Conservation (phyloP, 1,140 invertebrate genomes). For the Pseudomyrmex flavicornis region DNA sequence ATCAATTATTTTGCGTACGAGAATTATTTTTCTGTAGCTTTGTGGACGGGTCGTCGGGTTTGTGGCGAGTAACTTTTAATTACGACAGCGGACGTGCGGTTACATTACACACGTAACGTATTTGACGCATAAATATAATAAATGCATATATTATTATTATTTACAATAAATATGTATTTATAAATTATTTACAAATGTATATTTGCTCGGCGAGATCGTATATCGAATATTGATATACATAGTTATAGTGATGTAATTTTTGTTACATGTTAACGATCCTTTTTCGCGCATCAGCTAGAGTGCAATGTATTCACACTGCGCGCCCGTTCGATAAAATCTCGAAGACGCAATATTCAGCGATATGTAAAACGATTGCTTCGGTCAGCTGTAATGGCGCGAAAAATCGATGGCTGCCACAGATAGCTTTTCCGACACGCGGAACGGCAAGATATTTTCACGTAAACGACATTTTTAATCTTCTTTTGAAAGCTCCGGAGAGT, state of each 20-base stretch:
- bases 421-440: constrained; percentile 10
- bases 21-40: not conserved
- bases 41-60: no score
- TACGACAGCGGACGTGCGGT: no score
- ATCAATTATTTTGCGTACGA: not conserved
- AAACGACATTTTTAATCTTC: constrained; percentile 29
- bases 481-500: not conserved
- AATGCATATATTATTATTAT: no score
- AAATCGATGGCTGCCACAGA: constrained; percentile 16
- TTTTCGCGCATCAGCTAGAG: not conserved
- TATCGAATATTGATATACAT: no score
- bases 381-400: constrained; percentile 36
- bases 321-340: constrained; percentile 14
- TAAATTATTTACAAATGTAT: no score
- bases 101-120: no score
- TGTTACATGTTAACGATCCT: not conserved
- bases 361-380: constrained; percentile 34
- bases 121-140: no score
- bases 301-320: not conserved
- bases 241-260: not conserved
- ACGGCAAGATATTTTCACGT: not conserved
- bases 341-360: constrained; percentile 36
- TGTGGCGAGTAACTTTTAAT: no score
- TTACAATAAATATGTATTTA: no score
- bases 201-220: no score